Percentiles rank a stretch among this genome's conserved stretches.
Evolutionary conservation across 2,113 vertebrate species (phyloP).

Genomic region (Entosphenus tridentatus): DNA sequence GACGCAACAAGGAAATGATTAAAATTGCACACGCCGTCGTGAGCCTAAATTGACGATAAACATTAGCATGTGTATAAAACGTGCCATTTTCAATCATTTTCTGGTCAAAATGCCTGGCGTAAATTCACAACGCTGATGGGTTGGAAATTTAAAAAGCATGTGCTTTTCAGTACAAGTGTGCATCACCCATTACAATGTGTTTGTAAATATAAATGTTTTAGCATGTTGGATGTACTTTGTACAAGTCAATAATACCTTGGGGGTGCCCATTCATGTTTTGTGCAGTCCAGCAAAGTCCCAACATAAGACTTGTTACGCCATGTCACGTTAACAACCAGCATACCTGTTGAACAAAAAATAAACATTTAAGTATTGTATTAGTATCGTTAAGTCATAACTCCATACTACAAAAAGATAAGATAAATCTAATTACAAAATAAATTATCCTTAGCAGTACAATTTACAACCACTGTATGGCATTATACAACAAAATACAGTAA

Average conservation of each 20-base stretch:
- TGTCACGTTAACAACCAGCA: constrained; percentile 95
- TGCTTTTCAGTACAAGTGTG: not conserved
- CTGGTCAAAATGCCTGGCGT: not conserved
- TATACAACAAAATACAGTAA: no score
- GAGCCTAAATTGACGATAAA: not conserved
- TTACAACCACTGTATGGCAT: no score
- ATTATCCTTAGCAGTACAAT: no score
- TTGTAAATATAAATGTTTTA: not conserved
- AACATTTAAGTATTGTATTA: no score
- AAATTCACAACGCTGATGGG: not conserved
- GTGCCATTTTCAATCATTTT: not conserved
- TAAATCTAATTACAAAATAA: not conserved
- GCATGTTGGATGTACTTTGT: not conserved
- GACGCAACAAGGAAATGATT: constrained; percentile 7
- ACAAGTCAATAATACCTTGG: constrained; percentile 38
- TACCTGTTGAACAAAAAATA: constrained; percentile 30
- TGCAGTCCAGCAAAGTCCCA: constrained; percentile 82
- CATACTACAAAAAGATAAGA: not conserved
- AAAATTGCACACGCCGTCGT: not conserved
- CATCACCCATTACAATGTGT: not conserved
- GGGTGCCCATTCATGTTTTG: constrained; percentile 89
- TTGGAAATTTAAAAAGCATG: not conserved
- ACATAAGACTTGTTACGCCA: constrained; percentile 98
- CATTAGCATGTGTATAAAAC: not conserved
- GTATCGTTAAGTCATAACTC: not conserved